These are phyloP conservation scores for Phyllotreta striolata DNA, from an alignment of 2,888 invertebrate genomes.

Conservation along the genomic window DNA sequence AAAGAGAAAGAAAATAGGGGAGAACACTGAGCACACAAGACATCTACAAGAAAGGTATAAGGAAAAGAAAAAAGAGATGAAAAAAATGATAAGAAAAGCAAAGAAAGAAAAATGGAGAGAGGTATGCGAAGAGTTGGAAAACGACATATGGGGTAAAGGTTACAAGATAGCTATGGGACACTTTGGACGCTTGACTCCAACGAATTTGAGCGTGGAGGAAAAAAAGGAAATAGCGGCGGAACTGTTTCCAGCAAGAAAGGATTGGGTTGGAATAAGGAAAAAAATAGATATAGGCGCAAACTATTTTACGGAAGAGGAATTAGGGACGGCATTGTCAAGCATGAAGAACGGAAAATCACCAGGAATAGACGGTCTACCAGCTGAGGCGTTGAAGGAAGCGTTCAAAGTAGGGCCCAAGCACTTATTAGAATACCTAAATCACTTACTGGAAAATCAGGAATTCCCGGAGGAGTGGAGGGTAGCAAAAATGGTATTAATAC, in stretches of 20 bases:
- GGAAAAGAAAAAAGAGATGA: neutral
- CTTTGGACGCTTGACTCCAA: neutral
- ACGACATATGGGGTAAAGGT: conserved; percentile 17
- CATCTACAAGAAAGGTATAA: neutral
- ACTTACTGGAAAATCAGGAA: conserved; percentile 21
- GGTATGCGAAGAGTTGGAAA: conserved; percentile 2
- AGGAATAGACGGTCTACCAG: neutral
- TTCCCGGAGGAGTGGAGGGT: conserved; percentile 34
- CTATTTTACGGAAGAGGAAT: neutral
- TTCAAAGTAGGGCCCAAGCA: neutral
- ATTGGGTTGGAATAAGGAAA: no score
- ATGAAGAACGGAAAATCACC: neutral
- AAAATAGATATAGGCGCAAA: no score
- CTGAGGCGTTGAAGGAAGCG: neutral
- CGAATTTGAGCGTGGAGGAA: conserved; percentile 7
- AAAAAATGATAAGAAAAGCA: conserved; percentile 6
- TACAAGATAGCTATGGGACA: conserved; percentile 12
- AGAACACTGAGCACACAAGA: neutral
- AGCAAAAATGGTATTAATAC: conserved; percentile 28
- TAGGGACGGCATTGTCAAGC: neutral
- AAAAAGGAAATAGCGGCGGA: neutral
- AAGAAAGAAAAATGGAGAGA: conserved; percentile 17
- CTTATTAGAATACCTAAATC: conserved; percentile 1
- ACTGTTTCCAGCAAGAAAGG: no score
- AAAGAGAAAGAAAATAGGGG: neutral